Evolutionary conservation across 2,888 invertebrate species (phyloP), one percentile per base, ranked within the genome.

Genomic region (Drosophila antonietae): DNA sequence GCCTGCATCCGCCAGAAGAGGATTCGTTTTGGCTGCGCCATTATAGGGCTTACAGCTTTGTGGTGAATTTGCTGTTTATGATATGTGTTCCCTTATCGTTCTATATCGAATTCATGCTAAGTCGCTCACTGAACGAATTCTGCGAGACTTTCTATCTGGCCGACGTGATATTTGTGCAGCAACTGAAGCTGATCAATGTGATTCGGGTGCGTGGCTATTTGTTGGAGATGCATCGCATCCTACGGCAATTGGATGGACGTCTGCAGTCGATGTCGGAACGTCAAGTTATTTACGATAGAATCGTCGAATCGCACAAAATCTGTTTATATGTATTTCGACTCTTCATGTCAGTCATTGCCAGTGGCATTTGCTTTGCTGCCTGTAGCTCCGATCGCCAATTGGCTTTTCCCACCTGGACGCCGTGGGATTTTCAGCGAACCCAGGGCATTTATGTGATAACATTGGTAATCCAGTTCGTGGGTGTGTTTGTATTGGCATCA

Each of bases 371-470:
- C 10, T 6, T 31, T 39, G 28, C 35, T 8, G 0, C 12, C 8
- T 31, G 46, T 72, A 37, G 83, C 0, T 63, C 51, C 1, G 85
- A 81, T 7, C 67, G 71, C 0, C 65, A 56, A 0, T 49, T 91
- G 6, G 75, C 90, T 67, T 90, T 84, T 66, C 81, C 88, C 0
- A 68, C 78, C 5, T 92, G 91, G 91, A 76, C 84, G 53, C 92
- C 92, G 0, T 88, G 92, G 81, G 68, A 92, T 52, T 92, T 82
- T 82, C 66, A 65, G 49, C 8, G 7, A 6, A 20, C 47, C 2
- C 9, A 12, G 1, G 0, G 12, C 41, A 2, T 15, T 1, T 83
- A 51, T 18, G 0, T 57, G 0, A 0, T 41, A 3, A 75, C 90
- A 0, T 9, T 41, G 0, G 0, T 0, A 0, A 0, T 77, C 20